Evolutionary conservation across 2,888 invertebrate genomes (phyloP), one percentile per base, ranked within the genome.

Genomic region (Hirtodrosophila trivittata): DNA sequence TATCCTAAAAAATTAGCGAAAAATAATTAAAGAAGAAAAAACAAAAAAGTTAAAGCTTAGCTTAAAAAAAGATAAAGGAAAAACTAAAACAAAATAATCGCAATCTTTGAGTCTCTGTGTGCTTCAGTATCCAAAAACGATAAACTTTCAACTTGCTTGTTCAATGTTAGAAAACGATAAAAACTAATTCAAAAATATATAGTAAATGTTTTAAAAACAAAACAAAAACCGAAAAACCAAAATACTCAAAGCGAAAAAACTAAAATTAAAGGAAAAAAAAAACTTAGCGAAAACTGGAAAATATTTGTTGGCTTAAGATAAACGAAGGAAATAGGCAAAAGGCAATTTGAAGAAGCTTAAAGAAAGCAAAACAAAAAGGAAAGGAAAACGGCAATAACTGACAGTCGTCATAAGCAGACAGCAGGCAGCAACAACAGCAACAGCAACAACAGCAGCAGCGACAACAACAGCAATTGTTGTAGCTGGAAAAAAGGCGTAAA

Each of bases 41-140:
- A 35, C 35, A 62, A 58, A 46, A 56, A 41, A 59, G n/a, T n/a
- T n/a, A n/a, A 72, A 72, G 77, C 73, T 74, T 68, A 67, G 63
- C 74, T 74, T 67, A 55, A 49, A 66, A 46, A 51, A 30, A 1
- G 28, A 55, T 32, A 28, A 12, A n/a, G n/a, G 25, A 35, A 55
- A 58, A 33, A 26, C 33, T 13, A 39, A 38, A 33, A 38, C 55
- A 57, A 41, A 41, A 56, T 38, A 39, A 16, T 67, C 47, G 52
- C 51, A 62, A 37, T 28, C 64, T 50, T 63, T 52, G 45, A 52
- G 38, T 63, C 60, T 73, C 30, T 46, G 55, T 74, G 70, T 81
- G 66, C 66, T 68, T 59, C 66, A 60, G 52, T 66, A 60, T 68
- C 39, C 63, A 28, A 37, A 50, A 25, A 47, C n/a, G n/a, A n/a